Percentiles rank a stretch among this genome's conserved stretches.
Conservation (phyloP, 2,888 invertebrate genomes). For the Drosophila fungiperda region DNA sequence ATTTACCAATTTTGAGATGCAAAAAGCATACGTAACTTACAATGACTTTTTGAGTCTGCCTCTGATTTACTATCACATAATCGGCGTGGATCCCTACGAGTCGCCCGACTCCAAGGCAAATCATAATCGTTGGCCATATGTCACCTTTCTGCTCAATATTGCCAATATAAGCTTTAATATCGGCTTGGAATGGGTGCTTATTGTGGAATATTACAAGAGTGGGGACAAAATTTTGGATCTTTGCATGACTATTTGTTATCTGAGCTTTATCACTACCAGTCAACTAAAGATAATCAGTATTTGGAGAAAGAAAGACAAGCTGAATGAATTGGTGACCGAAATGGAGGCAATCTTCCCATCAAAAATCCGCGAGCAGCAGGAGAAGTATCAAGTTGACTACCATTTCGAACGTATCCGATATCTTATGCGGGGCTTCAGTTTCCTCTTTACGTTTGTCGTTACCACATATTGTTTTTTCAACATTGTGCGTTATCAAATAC, state of each 20-base stretch:
- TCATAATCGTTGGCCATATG: constrained; percentile 31
- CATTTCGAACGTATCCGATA: constrained; percentile 30
- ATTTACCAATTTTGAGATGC: neutral
- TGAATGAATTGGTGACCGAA: constrained; percentile 36
- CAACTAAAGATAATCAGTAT: constrained; percentile 44
- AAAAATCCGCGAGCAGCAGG: constrained; percentile 16
- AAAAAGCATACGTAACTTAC: constrained; percentile 16
- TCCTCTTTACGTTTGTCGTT: constrained; percentile 12
- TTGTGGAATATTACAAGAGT: constrained; percentile 23
- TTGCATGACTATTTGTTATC: constrained; percentile 44
- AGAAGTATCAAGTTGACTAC: constrained; percentile 21
- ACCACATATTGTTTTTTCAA: constrained; percentile 29
- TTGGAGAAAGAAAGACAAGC: constrained; percentile 17
- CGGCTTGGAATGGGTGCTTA: constrained; percentile 14
- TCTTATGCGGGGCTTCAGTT: constrained; percentile 32
- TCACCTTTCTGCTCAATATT: constrained; percentile 18
- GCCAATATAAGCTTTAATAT: constrained; percentile 28
- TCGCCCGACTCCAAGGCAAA: constrained; percentile 7
- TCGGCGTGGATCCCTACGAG: constrained; percentile 47
- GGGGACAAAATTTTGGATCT: constrained; percentile 35
- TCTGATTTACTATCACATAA: constrained; percentile 40
- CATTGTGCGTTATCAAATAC: constrained; percentile 28
- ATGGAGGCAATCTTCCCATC: constrained; percentile 50
- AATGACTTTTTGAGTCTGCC: constrained; percentile 57
- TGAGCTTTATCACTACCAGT: constrained; percentile 35